Percentiles rank a stretch among this genome's conserved stretches.
Evolutionary conservation across 2,113 vertebrate species (phyloP).

Genomic region (Jacana jacana): DNA sequence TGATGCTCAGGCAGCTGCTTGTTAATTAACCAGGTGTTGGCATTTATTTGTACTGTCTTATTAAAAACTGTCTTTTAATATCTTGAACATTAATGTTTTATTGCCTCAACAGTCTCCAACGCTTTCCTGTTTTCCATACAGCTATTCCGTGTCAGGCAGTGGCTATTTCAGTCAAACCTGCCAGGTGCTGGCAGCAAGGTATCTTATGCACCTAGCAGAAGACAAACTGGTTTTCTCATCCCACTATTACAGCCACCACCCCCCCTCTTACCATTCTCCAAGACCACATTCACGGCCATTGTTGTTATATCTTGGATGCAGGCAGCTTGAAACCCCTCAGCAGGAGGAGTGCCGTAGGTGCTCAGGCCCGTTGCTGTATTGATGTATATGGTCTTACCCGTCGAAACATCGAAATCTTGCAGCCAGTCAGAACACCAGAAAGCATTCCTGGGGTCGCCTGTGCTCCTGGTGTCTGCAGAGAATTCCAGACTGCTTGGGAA

Average conservation of each 20-base stretch:
- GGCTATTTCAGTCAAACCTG: neutral
- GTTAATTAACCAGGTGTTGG: neutral
- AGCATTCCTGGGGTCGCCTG: neutral
- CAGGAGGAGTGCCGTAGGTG: slow-evolving; percentile 76
- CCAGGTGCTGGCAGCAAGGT: neutral
- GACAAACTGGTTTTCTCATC: neutral
- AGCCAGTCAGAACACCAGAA: slow-evolving; percentile 74
- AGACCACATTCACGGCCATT: slow-evolving; percentile 84
- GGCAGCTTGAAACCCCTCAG: slow-evolving; percentile 60
- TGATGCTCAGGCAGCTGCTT: neutral
- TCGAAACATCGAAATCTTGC: slow-evolving; percentile 80
- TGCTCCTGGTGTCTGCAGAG: neutral
- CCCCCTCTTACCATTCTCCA: slow-evolving; percentile 81
- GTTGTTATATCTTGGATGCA: slow-evolving; percentile 89
- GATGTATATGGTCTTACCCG: slow-evolving; percentile 85
- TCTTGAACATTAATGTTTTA: neutral
- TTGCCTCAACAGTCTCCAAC: neutral
- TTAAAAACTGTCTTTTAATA: neutral
- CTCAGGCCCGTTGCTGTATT: slow-evolving; percentile 91
- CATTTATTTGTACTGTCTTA: neutral
- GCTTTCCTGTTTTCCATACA: neutral
- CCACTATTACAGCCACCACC: neutral
- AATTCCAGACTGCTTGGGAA: neutral
- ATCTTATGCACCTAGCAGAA: neutral
- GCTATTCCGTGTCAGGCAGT: neutral